Conservation (phyloP, 2,797 vertebrate species). For the Poeciliopsis infans region DNA sequence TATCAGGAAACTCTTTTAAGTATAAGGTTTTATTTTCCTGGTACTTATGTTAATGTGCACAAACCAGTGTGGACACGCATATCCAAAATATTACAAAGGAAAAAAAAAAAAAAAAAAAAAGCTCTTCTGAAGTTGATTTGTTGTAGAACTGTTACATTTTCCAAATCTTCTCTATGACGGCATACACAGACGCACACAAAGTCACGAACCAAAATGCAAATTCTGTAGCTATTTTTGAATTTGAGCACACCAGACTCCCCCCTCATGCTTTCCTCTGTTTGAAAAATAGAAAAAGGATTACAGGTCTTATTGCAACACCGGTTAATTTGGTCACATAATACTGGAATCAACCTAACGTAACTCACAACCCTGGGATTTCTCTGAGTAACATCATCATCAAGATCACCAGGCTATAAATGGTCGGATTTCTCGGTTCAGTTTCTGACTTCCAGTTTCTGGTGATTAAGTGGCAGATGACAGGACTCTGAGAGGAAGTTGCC, state of each 20-base stretch:
- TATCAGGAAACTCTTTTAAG: not conserved
- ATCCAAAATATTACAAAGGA: not conserved
- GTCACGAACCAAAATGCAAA: not conserved
- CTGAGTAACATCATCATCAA: not conserved
- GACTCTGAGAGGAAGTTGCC: not conserved
- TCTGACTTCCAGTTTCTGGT: conserved; percentile 5
- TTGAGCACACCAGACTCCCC: not conserved
- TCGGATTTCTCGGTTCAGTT: not conserved
- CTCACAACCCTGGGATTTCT: not conserved
- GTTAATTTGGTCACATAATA: not conserved
- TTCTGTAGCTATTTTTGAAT: not conserved
- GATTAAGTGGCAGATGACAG: not conserved
- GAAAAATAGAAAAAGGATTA: not conserved
- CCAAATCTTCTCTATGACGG: not conserved
- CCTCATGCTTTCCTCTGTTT: not conserved
- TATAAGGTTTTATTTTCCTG: not conserved
- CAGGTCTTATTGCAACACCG: not conserved
- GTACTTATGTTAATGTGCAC: not conserved
- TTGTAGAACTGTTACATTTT: not conserved
- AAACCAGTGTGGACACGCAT: not conserved
- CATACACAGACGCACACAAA: not conserved
- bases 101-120: not conserved
- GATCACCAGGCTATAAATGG: not conserved
- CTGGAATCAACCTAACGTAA: not conserved
- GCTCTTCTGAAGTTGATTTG: not conserved